Evolutionary conservation across 2,888 invertebrate genomes (phyloP).

Genomic region (Deroplatys truncata): DNA sequence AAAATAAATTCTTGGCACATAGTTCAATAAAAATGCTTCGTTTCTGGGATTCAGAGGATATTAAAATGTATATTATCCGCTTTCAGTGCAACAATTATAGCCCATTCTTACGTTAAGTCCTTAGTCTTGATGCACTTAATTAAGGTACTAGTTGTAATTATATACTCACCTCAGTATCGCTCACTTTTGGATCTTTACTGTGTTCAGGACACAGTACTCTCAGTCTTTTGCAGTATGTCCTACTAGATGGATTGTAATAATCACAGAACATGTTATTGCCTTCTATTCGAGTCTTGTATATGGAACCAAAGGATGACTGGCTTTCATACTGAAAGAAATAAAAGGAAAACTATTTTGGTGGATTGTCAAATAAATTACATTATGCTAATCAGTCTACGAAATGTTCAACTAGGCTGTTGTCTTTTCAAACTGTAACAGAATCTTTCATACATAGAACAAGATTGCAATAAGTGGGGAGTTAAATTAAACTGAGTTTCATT

Average conservation of each 20-base stretch:
- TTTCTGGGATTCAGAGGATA: too few relatives aligned
- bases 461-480: too few relatives aligned
- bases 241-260: conserved; percentile 81
- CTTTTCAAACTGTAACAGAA: too few relatives aligned
- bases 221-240: conserved; percentile 92
- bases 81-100: too few relatives aligned
- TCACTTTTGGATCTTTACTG: conserved; percentile 88
- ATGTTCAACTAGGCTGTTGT: too few relatives aligned
- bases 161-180: conserved; percentile 58
- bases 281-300: conserved; percentile 91
- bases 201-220: conserved; percentile 97
- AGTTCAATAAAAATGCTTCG: too few relatives aligned
- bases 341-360: not conserved
- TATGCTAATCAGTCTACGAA: too few relatives aligned
- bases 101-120: not conserved
- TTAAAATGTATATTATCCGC: not conserved
- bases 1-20: too few relatives aligned
- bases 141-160: too few relatives aligned
- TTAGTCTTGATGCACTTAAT: not conserved
- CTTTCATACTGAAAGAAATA: conserved; percentile 71
- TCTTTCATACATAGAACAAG: too few relatives aligned
- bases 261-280: conserved; percentile 98
- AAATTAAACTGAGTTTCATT: too few relatives aligned
- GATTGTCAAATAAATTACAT: not conserved
- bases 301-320: conserved; percentile 93